Percentiles rank a stretch among this genome's conserved stretches.
Evolutionary conservation across 2,797 vertebrate genomes (phyloP).

Genomic region (Crocodylus rhombifer): DNA sequence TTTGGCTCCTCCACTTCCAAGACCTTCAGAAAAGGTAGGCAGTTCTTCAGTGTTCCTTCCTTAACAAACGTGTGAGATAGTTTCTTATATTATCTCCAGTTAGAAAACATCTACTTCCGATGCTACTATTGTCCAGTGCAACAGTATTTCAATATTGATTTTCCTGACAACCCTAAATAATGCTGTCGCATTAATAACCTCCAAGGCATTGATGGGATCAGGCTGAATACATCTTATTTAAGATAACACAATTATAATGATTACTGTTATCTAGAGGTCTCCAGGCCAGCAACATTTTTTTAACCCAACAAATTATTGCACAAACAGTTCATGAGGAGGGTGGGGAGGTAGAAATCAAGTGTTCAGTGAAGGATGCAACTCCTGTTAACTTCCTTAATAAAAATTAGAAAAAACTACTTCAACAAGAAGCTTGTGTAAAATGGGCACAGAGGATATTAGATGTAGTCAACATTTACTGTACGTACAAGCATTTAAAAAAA

Average conservation of each 20-base stretch:
- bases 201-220: conserved; percentile 17
- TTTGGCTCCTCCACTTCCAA: background rate
- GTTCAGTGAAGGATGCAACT: conserved; percentile 26
- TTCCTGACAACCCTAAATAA: conserved; percentile 59
- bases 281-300: conserved; percentile 25
- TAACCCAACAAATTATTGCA: conserved; percentile 42
- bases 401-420: background rate
- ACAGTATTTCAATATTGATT: conserved; percentile 63
- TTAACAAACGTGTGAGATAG: background rate
- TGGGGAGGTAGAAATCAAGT: conserved; percentile 15
- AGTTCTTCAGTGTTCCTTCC: background rate
- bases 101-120: background rate
- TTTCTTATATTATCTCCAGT: background rate
- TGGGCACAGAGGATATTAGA: background rate
- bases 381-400: conserved; percentile 24
- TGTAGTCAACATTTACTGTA: background rate
- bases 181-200: conserved; percentile 52
- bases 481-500: background rate
- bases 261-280: conserved; percentile 24
- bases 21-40: background rate
- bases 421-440: background rate
- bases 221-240: conserved; percentile 36
- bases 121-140: background rate
- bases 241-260: conserved; percentile 41
- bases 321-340: background rate